Evolutionary conservation across 2,888 invertebrate genomes (phyloP), one percentile per base, ranked within the genome.

Genomic region (Ischnura elegans): DNA sequence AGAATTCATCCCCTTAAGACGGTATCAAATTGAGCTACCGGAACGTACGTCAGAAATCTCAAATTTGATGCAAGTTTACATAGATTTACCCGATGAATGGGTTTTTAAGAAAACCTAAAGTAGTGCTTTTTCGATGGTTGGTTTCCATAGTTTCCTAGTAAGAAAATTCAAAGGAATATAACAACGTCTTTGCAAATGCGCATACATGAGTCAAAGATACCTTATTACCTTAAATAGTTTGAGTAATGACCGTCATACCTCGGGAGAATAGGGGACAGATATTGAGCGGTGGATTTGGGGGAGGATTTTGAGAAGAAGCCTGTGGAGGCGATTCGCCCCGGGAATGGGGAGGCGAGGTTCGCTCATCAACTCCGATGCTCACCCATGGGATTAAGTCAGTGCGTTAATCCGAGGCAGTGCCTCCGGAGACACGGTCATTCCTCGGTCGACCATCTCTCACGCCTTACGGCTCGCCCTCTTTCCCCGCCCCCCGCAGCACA

Each of bases 391-490:
- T 86, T 86, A 86, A 43, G 43, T 86, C 46, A 45, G 45, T 46
- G 86, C 86, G 86, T 45, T 86, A 43, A 86, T 86, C 86, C 86
- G 25, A 45, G 16, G n/a, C 46, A 43, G 86, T 43, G 25, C n/a
- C 76, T 76, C 36, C 76, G 29, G 13, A 29, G 76, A 36, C 76
- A 76, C 76, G 76, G 29, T 76, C 76, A 76, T 76, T 76, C 29
- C 76, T 76, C 29, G 36, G 76, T 76, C 8, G 25, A 36, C 76
- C n/a, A 2, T 10, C 10, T 21, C 13, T 36, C 21, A 10, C 29
- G 1, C 36, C 76, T 5, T 13, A 76, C 2, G 10, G n/a, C 61
- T n/a, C 61, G 6, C 19, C n/a, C 61, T n/a, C 3, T 2, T n/a
- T 6, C 61, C 61, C 61, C 61, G 2, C 5, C 61, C 61, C 2